Conservation (phyloP, 2,113 vertebrate species). For the Bambusicola thoracicus region DNA sequence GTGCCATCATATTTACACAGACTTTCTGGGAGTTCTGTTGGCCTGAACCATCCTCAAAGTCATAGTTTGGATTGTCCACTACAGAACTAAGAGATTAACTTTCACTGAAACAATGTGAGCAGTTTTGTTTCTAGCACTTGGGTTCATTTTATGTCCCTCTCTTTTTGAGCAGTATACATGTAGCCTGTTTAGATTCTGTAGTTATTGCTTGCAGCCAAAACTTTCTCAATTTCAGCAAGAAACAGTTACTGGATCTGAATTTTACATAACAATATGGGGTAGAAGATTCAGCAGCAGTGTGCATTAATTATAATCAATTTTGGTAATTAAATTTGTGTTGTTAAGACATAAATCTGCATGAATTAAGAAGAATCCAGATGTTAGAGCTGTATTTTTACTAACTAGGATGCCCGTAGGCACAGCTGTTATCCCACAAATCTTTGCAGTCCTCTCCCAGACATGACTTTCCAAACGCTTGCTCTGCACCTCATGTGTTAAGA, state of each 20-base stretch:
- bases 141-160: not conserved
- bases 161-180: not conserved
- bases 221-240: not conserved
- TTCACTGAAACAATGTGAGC: not conserved
- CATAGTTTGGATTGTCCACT: not conserved
- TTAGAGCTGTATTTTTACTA: conserved; percentile 1
- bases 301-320: conserved; percentile 9
- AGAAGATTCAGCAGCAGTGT: not conserved
- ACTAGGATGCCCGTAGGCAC: not conserved
- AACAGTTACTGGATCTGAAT: not conserved
- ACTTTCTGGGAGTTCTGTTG: not conserved
- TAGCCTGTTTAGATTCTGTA: not conserved
- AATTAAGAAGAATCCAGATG: conserved; percentile 23
- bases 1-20: not conserved
- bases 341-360: not conserved
- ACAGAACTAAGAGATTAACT: not conserved
- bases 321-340: not conserved
- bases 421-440: conserved; percentile 22
- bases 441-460: not conserved
- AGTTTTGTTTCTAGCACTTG: not conserved
- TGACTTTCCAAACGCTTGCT: not conserved
- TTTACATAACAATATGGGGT: not conserved
- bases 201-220: not conserved
- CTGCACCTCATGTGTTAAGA: not conserved
- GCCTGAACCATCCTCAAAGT: not conserved